Evolutionary conservation across 1,140 invertebrate species (phyloP).

Genomic region (Glossosoma conforme): DNA sequence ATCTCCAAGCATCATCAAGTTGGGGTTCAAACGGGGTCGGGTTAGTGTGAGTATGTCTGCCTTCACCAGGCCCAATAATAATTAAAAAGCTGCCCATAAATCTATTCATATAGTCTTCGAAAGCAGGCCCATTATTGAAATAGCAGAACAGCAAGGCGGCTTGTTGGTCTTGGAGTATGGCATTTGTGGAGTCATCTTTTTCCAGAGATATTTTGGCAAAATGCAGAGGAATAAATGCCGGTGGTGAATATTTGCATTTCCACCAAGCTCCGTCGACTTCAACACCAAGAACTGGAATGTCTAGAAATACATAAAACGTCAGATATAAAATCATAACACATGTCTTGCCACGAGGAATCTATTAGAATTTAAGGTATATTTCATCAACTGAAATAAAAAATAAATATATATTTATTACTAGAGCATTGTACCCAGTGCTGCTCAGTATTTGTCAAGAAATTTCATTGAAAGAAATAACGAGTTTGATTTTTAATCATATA

Average conservation of each 20-base stretch:
- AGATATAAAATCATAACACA: background rate
- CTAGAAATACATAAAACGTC: constrained; percentile 30
- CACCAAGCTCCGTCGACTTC: constrained; percentile 50
- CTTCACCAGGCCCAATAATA: constrained; percentile 65
- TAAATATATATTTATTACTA: too few species aligned
- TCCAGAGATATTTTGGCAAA: constrained; percentile 37
- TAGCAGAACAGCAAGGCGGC: constrained; percentile 69
- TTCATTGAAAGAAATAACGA: too few species aligned
- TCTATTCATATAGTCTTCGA: constrained; percentile 57
- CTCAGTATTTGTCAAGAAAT: too few species aligned
- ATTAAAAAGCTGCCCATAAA: constrained; percentile 59
- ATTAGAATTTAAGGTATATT: too few species aligned
- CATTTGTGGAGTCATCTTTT: constrained; percentile 33
- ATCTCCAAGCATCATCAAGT: constrained; percentile 41
- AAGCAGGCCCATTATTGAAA: constrained; percentile 65
- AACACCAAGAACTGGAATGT: constrained; percentile 38
- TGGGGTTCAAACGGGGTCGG: constrained; percentile 58
- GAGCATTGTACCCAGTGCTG: too few species aligned
- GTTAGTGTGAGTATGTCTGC: constrained; percentile 58
- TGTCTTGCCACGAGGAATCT: too few species aligned
- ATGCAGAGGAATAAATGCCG: constrained; percentile 44
- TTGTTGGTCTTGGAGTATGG: constrained; percentile 34
- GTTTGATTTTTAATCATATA: too few species aligned
- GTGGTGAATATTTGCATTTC: constrained; percentile 46
- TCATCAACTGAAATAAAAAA: too few species aligned